Conservation (phyloP, 2,113 vertebrate genomes). For the Herpailurus yagouaroundi region DNA sequence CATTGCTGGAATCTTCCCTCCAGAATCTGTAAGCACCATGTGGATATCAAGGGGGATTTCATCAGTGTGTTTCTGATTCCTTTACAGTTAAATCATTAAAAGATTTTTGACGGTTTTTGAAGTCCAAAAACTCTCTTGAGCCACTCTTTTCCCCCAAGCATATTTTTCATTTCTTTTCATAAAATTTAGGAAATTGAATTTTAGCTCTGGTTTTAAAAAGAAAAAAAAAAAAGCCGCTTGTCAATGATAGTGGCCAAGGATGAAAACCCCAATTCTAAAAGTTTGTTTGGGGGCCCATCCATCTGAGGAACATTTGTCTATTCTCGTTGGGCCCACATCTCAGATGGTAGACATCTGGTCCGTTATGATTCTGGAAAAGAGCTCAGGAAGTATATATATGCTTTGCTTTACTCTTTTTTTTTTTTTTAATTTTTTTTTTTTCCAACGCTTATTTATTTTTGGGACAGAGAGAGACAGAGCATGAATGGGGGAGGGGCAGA, state of each 20-base stretch:
- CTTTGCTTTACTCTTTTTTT: neutral
- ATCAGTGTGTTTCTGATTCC: conserved; percentile 71
- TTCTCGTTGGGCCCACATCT: neutral
- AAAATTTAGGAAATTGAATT: conserved; percentile 77
- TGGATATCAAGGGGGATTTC: conserved; percentile 70
- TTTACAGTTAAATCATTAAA: conserved; percentile 80
- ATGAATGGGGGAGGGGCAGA: too few relatives aligned
- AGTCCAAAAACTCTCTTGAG: conserved; percentile 71
- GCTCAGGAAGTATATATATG: neutral
- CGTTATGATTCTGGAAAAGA: neutral
- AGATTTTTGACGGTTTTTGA: conserved; percentile 76
- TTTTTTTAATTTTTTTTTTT: too few relatives aligned
- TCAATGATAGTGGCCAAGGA: conserved; percentile 5
- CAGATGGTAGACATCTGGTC: neutral
- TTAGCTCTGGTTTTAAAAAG: conserved; percentile 57
- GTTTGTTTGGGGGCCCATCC: neutral
- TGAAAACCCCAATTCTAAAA: conserved; percentile 38
- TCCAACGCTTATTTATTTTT: too few relatives aligned
- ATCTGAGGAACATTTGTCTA: neutral
- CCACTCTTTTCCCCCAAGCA: conserved; percentile 36
- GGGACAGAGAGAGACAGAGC: too few relatives aligned
- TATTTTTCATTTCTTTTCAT: conserved; percentile 72
- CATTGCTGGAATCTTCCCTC: conserved; percentile 51
- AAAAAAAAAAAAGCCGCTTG: neutral
- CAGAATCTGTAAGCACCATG: conserved; percentile 63